Conservation (phyloP, 2,888 invertebrate genomes). For the Ormyrus thymus region DNA sequence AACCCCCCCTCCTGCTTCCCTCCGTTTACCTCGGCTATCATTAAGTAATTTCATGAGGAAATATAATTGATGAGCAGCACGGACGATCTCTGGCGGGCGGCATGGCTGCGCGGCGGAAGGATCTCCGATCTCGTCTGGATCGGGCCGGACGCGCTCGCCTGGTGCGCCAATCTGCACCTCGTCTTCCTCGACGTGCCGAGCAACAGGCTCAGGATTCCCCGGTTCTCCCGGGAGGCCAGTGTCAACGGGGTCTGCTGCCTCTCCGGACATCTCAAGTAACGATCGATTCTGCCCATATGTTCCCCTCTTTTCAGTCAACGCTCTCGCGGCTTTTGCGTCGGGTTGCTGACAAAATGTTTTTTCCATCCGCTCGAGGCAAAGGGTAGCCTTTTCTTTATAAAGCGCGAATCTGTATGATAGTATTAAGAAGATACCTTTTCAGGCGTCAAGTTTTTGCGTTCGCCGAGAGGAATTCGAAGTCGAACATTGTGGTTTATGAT, state of each 20-base stretch:
- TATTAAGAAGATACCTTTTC: too few relatives aligned
- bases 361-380: too few relatives aligned
- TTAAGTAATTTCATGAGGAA: constrained; percentile 47
- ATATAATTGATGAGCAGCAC: constrained; percentile 47
- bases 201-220: constrained; percentile 57
- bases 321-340: too few relatives aligned
- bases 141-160: constrained; percentile 66
- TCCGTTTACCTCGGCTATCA: constrained; percentile 25
- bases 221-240: constrained; percentile 51
- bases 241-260: constrained; percentile 66
- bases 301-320: too few relatives aligned
- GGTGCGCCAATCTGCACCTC: constrained; percentile 67
- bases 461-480: constrained; percentile 79
- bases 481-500: constrained; percentile 78
- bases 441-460: constrained; percentile 75
- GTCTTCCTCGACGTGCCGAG: constrained; percentile 63
- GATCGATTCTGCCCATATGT: neutral
- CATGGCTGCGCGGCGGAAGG: constrained; percentile 67
- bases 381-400: too few relatives aligned
- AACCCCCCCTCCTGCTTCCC: too few relatives aligned
- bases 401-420: too few relatives aligned
- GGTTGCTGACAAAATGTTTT: constrained; percentile 2
- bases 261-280: constrained; percentile 62
- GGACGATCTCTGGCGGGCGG: constrained; percentile 61
- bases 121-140: constrained; percentile 67